Evolutionary conservation across 2,888 invertebrate genomes (phyloP).

Genomic region (Machimus atricapillus): DNA sequence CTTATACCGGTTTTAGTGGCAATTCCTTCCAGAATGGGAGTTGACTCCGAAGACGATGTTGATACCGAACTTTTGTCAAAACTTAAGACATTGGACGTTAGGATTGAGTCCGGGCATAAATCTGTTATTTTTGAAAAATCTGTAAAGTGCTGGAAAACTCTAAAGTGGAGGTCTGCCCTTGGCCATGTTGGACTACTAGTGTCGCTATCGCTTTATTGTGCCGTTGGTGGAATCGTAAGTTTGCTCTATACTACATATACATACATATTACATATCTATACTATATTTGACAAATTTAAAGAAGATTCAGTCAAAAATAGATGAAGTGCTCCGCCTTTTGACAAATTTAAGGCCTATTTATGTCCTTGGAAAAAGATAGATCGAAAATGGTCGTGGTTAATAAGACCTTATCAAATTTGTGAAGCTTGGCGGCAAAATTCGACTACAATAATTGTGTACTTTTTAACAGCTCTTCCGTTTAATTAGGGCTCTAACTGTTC

Average conservation of each 20-base stretch:
- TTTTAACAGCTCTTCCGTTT: no score
- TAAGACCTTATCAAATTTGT: neutral
- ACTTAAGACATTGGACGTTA: slow-evolving; percentile 60
- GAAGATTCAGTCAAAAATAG: neutral
- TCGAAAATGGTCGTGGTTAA: neutral
- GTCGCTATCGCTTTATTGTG: slow-evolving; percentile 79
- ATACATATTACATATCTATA: no score
- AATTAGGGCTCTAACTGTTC: no score
- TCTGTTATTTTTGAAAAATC: slow-evolving; percentile 52
- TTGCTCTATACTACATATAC: neutral
- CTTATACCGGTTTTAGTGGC: neutral
- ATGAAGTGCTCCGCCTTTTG: neutral
- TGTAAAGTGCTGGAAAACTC: slow-evolving; percentile 63
- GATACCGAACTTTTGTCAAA: slow-evolving; percentile 60
- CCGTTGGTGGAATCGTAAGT: slow-evolving; percentile 81
- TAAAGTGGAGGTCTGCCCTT: slow-evolving; percentile 71
- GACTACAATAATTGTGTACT: neutral
- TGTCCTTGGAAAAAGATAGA: neutral
- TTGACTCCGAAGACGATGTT: slow-evolving; percentile 57
- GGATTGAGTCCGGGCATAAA: slow-evolving; percentile 36
- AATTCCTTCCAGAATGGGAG: slow-evolving; percentile 49
- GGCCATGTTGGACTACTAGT: slow-evolving; percentile 79
- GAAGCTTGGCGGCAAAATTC: neutral
- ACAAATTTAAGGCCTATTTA: no score
- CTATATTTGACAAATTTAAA: neutral